Evolutionary conservation across 1,140 invertebrate species (phyloP).

Genomic region (Philopotamus ludificatus): DNA sequence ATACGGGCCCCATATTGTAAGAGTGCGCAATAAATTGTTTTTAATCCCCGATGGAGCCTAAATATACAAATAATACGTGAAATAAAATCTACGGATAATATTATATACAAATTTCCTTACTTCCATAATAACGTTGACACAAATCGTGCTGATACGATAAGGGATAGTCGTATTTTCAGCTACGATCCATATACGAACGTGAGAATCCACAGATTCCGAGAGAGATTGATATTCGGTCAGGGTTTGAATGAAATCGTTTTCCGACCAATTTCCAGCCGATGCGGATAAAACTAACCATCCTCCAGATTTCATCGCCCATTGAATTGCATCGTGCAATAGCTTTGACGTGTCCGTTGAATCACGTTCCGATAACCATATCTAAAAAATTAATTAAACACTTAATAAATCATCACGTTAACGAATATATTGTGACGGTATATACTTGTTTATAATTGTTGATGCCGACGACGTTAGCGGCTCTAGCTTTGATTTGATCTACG

Average conservation of each 20-base stretch:
- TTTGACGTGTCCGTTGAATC: constrained; percentile 41
- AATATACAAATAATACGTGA: not conserved
- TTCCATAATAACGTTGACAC: constrained; percentile 38
- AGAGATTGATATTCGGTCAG: not conserved
- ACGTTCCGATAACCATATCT: constrained; percentile 47
- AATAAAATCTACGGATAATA: constrained; percentile 27
- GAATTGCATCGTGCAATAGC: constrained; percentile 2
- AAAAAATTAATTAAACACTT: constrained; percentile 22
- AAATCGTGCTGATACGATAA: constrained; percentile 22
- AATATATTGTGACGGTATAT: constrained; percentile 16
- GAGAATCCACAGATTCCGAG: not conserved
- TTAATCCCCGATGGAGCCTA: constrained; percentile 68
- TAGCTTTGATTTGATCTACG: constrained; percentile 69
- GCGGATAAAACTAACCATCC: constrained; percentile 23
- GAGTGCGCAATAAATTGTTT: constrained; percentile 58
- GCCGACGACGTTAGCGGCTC: constrained; percentile 60
- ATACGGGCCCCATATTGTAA: constrained; percentile 46
- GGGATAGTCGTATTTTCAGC: constrained; percentile 32
- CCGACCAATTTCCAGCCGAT: constrained; percentile 9
- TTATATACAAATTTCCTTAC: constrained; percentile 34
- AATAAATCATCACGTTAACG: too few species aligned
- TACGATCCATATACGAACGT: constrained; percentile 31
- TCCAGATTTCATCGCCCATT: constrained; percentile 17
- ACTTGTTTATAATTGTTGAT: constrained; percentile 63
- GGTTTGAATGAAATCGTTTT: constrained; percentile 14